These are phyloP conservation scores for Sibirionetta formosa DNA, from an alignment of 2,797 vertebrate species.

Conservation along the genomic window DNA sequence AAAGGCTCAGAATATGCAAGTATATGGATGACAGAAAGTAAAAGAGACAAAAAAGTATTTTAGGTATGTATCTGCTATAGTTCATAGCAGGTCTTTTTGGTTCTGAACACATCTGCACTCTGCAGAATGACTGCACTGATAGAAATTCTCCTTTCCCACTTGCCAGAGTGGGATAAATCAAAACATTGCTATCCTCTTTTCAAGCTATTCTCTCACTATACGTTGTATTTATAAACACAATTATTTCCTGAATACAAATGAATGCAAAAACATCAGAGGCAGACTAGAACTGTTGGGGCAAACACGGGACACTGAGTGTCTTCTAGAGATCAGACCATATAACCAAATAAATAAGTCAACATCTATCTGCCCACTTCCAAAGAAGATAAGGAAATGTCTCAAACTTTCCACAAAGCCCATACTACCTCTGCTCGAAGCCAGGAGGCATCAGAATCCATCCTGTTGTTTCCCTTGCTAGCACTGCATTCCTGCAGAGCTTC, in stretches of 20 bases:
- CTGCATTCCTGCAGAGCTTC: slow-evolving; percentile 25
- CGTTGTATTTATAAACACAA: background rate
- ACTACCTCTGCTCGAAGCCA: background rate
- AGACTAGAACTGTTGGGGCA: background rate
- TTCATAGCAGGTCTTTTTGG: background rate
- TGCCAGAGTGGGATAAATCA: background rate
- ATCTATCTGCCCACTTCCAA: background rate
- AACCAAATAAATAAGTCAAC: too few relatives aligned
- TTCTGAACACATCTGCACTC: background rate
- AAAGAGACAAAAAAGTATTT: background rate
- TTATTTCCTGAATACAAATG: background rate
- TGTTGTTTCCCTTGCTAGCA: slow-evolving; percentile 38
- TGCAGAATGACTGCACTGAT: background rate
- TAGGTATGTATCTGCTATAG: background rate
- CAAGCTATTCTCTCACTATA: background rate
- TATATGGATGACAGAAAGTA: background rate
- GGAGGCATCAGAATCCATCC: background rate
- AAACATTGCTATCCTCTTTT: background rate
- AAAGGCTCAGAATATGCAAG: background rate
- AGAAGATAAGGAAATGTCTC: background rate
- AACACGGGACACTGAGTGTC: background rate
- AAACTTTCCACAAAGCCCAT: background rate
- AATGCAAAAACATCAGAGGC: background rate
- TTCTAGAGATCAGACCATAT: background rate
- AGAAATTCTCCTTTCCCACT: background rate